Percentiles rank a stretch among this genome's conserved stretches.
Conservation (phyloP, 2,797 vertebrate species). For the Lateolabrax maculatus region DNA sequence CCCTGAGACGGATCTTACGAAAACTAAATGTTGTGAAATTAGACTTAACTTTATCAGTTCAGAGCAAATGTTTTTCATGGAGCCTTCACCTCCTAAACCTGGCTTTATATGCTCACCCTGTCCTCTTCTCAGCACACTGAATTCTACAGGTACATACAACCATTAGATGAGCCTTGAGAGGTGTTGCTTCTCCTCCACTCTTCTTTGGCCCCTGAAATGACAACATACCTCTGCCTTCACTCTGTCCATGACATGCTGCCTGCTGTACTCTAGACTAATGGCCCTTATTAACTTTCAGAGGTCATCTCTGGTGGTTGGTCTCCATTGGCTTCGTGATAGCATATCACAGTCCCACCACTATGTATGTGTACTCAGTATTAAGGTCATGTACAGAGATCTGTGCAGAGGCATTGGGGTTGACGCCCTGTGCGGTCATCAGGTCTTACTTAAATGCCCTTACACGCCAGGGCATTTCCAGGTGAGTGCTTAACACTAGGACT, state of each 20-base stretch:
- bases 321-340: not conserved
- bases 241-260: not conserved
- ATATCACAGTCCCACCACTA: not conserved
- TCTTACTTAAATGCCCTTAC: not conserved
- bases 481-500: not conserved
- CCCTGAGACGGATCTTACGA: not conserved
- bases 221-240: not conserved
- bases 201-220: not conserved
- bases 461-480: not conserved
- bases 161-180: not conserved
- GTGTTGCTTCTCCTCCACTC: not conserved
- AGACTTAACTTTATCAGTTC: not conserved
- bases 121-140: not conserved
- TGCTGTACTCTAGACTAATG: constrained; percentile 2
- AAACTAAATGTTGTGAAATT: not conserved
- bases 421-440: not conserved
- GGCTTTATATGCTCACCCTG: not conserved
- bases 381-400: not conserved
- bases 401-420: not conserved
- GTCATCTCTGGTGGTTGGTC: not conserved
- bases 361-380: not conserved
- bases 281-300: not conserved
- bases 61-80: not conserved
- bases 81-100: not conserved
- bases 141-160: not conserved